Evolutionary conservation across 1,140 invertebrate species (phyloP).

Genomic region (Conus ventricosus): DNA sequence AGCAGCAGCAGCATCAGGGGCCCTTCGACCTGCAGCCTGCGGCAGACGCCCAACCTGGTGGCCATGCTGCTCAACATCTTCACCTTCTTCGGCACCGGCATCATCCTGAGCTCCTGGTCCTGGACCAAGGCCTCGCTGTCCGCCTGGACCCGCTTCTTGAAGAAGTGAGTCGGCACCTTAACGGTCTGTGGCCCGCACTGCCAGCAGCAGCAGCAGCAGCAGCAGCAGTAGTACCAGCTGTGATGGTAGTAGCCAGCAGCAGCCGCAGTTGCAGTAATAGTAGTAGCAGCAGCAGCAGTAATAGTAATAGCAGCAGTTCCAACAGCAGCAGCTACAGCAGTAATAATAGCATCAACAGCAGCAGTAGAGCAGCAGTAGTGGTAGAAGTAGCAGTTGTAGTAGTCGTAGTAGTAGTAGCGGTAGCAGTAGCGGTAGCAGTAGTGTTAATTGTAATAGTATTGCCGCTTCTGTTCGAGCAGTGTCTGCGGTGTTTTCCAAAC

Average conservation of each 20-base stretch:
- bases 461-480: no score
- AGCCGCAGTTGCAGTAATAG: neutral
- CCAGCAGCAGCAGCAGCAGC: no score
- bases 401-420: no score
- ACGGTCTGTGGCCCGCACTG: neutral
- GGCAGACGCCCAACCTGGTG: conserved; percentile 85
- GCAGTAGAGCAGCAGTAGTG: no score
- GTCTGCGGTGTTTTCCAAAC: no score
- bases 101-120: conserved; percentile 94
- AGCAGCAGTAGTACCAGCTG: no score
- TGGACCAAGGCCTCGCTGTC: conserved; percentile 89
- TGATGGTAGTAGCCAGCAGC: no score
- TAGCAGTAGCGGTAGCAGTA: no score
- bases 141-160: conserved; percentile 88
- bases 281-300: neutral
- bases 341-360: no score
- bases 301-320: neutral
- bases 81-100: conserved; percentile 87
- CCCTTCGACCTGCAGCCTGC: conserved; percentile 79
- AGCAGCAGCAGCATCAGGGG: conserved; percentile 11
- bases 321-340: neutral
- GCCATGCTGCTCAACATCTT: conserved; percentile 88
- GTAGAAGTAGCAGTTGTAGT: no score
- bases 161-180: conserved; percentile 79
- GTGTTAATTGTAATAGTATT: no score